A percentile compares a stretch with the other conserved stretches of the same genome.
phyloP scores from a whole-genome alignment of 2,888 invertebrate species.

The Sphaerophoria rueppellii region DNA sequence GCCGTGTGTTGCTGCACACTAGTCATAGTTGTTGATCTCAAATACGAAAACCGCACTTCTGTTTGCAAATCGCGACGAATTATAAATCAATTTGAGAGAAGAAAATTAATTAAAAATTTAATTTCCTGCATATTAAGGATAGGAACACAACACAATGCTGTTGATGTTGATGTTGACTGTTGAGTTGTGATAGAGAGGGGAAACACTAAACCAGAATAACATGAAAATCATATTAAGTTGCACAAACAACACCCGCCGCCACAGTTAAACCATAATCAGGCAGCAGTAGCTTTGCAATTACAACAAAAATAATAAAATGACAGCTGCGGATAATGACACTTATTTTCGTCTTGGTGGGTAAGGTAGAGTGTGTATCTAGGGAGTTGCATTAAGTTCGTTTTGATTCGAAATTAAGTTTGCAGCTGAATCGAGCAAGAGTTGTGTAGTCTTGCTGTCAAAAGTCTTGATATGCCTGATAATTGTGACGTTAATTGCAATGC shows the following conservation, averaged over 20 bases:
- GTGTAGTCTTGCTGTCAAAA: slow-evolving; percentile 34
- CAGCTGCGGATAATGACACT: slow-evolving; percentile 69
- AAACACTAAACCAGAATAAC: slow-evolving; percentile 6
- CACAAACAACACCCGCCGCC: slow-evolving; percentile 41
- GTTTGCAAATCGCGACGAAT: slow-evolving; percentile 37
- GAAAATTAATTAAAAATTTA: slow-evolving; percentile 61
- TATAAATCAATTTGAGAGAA: slow-evolving; percentile 5
- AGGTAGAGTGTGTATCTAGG: background rate
- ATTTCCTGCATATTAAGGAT: slow-evolving; percentile 41
- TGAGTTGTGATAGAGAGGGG: background rate
- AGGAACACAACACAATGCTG: slow-evolving; percentile 10
- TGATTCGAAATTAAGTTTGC: background rate
- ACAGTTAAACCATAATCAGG: slow-evolving; percentile 46
- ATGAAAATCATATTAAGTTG: slow-evolving; percentile 48
- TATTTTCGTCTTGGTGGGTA: no score
- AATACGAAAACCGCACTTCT: slow-evolving; percentile 45
- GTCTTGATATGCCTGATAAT: slow-evolving; percentile 45
- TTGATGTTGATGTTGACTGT: background rate
- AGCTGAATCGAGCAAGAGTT: slow-evolving; percentile 5
- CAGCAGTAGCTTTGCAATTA: slow-evolving; percentile 35
- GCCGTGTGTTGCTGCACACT: background rate
- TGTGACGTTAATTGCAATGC: slow-evolving; percentile 68
- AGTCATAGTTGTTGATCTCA: background rate
- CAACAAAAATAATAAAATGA: slow-evolving; percentile 37
- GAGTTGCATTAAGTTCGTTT: slow-evolving; percentile 12